Evolutionary conservation across 2,888 invertebrate species (phyloP).

Genomic region (Drosophila anceps): DNA sequence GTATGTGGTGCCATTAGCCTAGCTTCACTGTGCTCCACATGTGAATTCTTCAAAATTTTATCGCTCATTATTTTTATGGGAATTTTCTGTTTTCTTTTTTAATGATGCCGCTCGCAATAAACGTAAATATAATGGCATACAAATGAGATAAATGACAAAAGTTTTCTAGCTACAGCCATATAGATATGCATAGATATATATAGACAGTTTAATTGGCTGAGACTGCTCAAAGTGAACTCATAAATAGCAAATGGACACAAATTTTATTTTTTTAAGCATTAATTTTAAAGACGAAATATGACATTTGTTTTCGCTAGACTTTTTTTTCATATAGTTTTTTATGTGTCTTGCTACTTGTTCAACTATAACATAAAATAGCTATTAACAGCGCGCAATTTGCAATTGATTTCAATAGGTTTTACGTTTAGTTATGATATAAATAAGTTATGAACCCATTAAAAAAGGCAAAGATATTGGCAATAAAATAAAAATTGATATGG

Average conservation of each 20-base stretch:
- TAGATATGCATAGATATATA: not conserved
- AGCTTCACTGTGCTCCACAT: not conserved
- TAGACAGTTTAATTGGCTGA: conserved; percentile 17
- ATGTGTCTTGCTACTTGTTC: not conserved
- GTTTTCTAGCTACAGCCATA: conserved; percentile 2
- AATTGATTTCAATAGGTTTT: not conserved
- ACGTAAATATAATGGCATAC: conserved; percentile 54
- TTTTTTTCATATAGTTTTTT: not conserved
- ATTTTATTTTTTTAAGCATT: not conserved
- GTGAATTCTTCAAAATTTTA: conserved; percentile 22
- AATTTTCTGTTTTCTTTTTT: conserved; percentile 26
- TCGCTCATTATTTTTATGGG: conserved; percentile 48
- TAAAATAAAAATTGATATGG: too few relatives aligned
- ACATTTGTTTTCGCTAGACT: not conserved
- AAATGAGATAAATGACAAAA: conserved; percentile 36
- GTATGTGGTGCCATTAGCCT: not conserved
- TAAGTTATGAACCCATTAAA: not conserved
- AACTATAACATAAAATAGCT: not conserved
- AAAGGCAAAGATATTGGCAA: not conserved
- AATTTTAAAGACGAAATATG: not conserved
- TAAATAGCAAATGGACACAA: conserved; percentile 12
- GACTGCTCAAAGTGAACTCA: conserved; percentile 9
- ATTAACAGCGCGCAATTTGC: not conserved
- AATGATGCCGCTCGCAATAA: conserved; percentile 52
- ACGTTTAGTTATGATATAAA: not conserved